Evolutionary conservation across 2,113 vertebrate species (phyloP).

Genomic region (Astatoreochromis straeleni): DNA sequence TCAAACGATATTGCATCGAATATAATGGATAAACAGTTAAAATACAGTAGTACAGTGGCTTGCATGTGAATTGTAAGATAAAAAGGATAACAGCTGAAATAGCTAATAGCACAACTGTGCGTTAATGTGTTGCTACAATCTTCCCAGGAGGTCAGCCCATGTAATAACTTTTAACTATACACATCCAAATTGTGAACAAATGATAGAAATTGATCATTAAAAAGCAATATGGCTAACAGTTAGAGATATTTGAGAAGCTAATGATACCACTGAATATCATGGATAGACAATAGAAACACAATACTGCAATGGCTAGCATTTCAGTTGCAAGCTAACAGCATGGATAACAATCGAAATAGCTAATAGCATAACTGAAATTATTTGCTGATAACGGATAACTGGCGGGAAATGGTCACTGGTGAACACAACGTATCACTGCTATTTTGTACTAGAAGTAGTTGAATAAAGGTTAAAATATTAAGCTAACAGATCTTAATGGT

Average conservation of each 20-base stretch:
- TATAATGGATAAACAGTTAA: background rate
- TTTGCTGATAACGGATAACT: background rate
- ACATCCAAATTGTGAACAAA: background rate
- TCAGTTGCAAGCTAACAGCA: background rate
- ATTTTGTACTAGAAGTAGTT: background rate
- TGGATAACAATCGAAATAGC: background rate
- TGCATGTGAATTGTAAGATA: background rate
- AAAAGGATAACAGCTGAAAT: background rate
- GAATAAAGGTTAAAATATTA: background rate
- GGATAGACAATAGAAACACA: background rate
- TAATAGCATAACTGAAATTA: background rate
- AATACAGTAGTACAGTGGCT: background rate
- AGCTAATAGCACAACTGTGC: background rate
- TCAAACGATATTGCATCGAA: background rate
- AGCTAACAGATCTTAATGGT: rapidly evolving
- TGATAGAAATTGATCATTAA: background rate
- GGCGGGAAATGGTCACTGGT: rapidly evolving
- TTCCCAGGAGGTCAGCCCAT: background rate
- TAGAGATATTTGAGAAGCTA: background rate
- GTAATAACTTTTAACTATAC: background rate
- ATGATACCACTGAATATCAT: background rate
- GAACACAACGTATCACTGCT: background rate
- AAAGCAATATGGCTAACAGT: background rate
- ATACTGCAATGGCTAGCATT: background rate
- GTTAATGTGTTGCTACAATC: background rate